A percentile compares a stretch with the other conserved stretches of the same genome.
phyloP scores from a whole-genome alignment of 2,113 vertebrate genomes.

The Neogale vison region DNA sequence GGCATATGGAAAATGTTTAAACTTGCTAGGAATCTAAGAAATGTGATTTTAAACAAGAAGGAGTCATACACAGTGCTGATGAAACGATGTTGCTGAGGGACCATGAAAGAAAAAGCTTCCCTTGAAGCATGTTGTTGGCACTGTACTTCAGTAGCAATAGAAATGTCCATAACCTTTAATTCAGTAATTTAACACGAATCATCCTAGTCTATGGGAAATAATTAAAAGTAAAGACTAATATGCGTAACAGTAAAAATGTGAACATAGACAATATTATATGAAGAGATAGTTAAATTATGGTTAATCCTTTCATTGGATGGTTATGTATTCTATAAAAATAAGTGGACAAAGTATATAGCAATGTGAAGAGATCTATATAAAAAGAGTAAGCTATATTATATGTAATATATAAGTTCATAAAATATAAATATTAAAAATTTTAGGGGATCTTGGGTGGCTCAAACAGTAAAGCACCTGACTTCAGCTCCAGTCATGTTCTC shows the following conservation, averaged over 20 bases:
- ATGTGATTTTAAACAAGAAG: background rate
- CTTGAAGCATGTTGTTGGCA: background rate
- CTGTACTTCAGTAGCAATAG: background rate
- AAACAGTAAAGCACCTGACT: background rate
- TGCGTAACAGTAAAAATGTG: background rate
- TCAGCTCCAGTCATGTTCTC: background rate
- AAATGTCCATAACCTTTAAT: background rate
- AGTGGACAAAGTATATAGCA: background rate
- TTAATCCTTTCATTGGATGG: background rate
- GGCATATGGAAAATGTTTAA: background rate
- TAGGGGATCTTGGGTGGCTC: background rate
- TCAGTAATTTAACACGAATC: background rate
- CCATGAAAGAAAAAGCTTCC: background rate
- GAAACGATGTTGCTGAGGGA: background rate
- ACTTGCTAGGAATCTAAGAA: background rate
- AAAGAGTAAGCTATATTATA: background rate
- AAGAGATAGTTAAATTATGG: background rate
- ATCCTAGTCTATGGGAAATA: background rate
- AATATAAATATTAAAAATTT: background rate
- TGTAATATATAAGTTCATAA: background rate
- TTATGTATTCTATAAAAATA: background rate
- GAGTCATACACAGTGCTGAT: background rate
- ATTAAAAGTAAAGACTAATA: background rate
- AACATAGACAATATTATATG: background rate
- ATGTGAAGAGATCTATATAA: background rate